These are phyloP conservation scores for Phocoena phocoena DNA, from an alignment of 2,113 vertebrate species.

Conservation along the genomic window DNA sequence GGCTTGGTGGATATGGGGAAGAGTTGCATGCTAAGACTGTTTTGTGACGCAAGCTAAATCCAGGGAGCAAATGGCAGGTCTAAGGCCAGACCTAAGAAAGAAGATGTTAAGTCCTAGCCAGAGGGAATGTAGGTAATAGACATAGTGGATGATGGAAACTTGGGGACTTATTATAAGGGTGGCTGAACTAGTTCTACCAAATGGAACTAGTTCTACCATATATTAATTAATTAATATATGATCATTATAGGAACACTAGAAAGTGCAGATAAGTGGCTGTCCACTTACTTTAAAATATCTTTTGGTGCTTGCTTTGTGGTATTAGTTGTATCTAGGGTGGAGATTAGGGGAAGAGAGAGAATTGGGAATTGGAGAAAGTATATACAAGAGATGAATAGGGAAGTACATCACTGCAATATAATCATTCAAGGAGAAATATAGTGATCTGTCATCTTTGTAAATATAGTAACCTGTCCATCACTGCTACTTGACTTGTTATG, in stretches of 20 bases:
- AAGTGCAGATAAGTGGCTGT: background rate
- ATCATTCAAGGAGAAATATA: conserved; percentile 1
- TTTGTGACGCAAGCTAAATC: background rate
- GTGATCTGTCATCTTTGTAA: background rate
- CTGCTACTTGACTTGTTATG: background rate
- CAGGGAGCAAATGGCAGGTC: background rate
- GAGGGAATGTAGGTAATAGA: background rate
- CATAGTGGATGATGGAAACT: background rate
- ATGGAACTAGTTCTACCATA: background rate
- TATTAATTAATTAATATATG: background rate
- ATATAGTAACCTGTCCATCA: background rate
- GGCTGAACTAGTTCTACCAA: background rate
- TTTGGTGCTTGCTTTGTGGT: background rate
- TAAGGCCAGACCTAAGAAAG: background rate
- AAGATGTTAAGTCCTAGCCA: background rate
- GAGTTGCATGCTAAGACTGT: background rate
- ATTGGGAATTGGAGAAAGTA: background rate
- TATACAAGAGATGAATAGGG: background rate
- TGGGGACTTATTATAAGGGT: background rate
- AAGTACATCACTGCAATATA: background rate
- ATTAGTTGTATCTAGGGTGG: background rate
- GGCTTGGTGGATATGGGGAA: background rate
- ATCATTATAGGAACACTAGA: background rate
- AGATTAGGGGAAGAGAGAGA: background rate
- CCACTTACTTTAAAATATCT: background rate